Conservation (phyloP, 2,797 vertebrate species). For the Eleutherodactylus coqui region DNA sequence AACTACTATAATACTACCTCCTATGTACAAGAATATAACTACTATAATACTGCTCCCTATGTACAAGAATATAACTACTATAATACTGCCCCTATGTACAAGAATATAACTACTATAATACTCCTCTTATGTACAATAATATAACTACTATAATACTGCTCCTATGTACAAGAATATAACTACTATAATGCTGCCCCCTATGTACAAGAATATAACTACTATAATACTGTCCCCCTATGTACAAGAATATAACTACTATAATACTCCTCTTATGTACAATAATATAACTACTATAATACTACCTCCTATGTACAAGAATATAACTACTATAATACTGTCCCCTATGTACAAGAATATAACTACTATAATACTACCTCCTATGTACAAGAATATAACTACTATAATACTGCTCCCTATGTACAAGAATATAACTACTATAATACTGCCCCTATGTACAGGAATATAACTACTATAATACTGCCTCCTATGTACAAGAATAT, state of each 20-base stretch:
- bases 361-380: conserved; percentile 3
- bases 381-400: conserved; percentile 12
- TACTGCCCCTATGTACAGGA: conserved; percentile 12
- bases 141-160: conserved; percentile 6
- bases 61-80: background rate
- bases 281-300: conserved; percentile 12
- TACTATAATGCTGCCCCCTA: conserved; percentile 1
- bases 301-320: background rate
- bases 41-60: background rate
- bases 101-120: conserved; percentile 11
- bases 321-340: conserved; percentile 10
- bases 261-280: background rate
- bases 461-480: conserved; percentile 18
- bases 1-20: too few species aligned
- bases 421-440: conserved; percentile 15
- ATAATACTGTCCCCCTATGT: background rate
- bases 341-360: background rate
- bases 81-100: background rate
- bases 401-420: conserved; percentile 13
- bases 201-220: background rate
- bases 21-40: background rate
- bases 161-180: conserved; percentile 9
- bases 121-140: background rate
- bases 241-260: background rate
- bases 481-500: conserved; percentile 23